Percentiles rank a stretch among this genome's conserved stretches.
Conservation (phyloP, 53 echinoderm and acorn worm genomes). For the Arbacia lixula region DNA sequence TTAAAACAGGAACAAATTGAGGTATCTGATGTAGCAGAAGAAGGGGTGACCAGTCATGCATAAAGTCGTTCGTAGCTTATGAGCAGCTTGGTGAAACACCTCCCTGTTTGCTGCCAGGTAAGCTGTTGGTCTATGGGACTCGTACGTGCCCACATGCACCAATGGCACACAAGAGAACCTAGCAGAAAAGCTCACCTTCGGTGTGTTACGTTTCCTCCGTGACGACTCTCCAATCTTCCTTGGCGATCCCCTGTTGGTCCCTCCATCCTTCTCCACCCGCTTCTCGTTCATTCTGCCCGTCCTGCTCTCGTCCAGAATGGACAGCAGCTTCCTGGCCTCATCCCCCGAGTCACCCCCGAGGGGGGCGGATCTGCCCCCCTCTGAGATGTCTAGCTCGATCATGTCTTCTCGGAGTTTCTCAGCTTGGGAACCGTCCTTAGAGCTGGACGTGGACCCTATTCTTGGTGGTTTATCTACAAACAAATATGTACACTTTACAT, state of each 20-base stretch:
- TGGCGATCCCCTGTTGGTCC: conserved; percentile 12
- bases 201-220: not conserved
- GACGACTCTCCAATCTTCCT: conserved; percentile 4
- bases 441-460: conserved; percentile 45
- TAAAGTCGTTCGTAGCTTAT: too few species aligned
- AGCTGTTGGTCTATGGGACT: too few species aligned
- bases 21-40: too few species aligned
- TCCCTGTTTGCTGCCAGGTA: too few species aligned
- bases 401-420: conserved; percentile 78
- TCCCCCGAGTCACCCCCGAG: conserved; percentile 54
- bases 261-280: conserved; percentile 3
- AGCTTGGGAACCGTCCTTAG: conserved; percentile 59
- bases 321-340: conserved; percentile 67
- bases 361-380: conserved; percentile 42
- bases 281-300: conserved; percentile 25
- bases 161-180: too few species aligned
- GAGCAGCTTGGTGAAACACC: too few species aligned
- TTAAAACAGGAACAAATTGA: too few species aligned
- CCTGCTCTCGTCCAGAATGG: conserved; percentile 66
- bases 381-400: conserved; percentile 75
- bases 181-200: conserved; percentile 72
- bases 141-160: too few species aligned
- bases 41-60: too few species aligned
- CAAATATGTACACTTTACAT: not conserved
- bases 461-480: conserved; percentile 27